Conservation (phyloP, 2,888 invertebrate species). For the Macaria notata region DNA sequence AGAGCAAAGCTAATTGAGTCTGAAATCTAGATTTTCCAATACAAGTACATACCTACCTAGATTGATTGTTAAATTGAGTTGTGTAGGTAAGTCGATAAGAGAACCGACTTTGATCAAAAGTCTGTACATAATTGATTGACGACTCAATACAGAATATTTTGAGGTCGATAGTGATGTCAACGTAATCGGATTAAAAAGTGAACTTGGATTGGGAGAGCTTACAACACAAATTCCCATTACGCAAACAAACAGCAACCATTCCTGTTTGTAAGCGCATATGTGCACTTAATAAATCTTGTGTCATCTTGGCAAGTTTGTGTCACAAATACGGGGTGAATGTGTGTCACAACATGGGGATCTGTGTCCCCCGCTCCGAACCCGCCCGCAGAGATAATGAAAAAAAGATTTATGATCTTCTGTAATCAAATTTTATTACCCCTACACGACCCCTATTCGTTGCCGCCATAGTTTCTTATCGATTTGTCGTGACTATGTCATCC, state of each 20-base stretch:
- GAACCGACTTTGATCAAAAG: too few relatives aligned
- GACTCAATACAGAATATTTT: constrained; percentile 15
- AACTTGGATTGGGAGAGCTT: constrained; percentile 43
- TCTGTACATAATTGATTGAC: neutral
- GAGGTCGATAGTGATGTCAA: constrained; percentile 28
- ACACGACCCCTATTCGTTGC: constrained; percentile 59
- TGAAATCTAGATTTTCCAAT: too few relatives aligned
- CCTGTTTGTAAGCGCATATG: constrained; percentile 73
- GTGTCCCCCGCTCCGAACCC: constrained; percentile 53
- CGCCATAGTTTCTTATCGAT: constrained; percentile 55
- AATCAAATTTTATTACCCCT: constrained; percentile 79
- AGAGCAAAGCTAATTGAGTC: too few relatives aligned
- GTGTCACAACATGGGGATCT: constrained; percentile 79
- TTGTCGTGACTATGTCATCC: constrained; percentile 43
- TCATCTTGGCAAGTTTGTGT: constrained; percentile 66
- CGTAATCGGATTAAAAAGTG: constrained; percentile 42
- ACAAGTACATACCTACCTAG: too few relatives aligned
- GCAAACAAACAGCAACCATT: constrained; percentile 53
- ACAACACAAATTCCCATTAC: constrained; percentile 50
- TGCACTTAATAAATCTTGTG: constrained; percentile 77
- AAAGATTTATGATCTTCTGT: constrained; percentile 79
- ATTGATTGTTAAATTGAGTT: too few relatives aligned
- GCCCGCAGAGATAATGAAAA: constrained; percentile 75
- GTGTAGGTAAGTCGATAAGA: neutral
- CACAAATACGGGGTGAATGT: constrained; percentile 74